These are phyloP conservation scores for Parus major DNA, from an alignment of 2,113 vertebrate species.

Conservation along the genomic window DNA sequence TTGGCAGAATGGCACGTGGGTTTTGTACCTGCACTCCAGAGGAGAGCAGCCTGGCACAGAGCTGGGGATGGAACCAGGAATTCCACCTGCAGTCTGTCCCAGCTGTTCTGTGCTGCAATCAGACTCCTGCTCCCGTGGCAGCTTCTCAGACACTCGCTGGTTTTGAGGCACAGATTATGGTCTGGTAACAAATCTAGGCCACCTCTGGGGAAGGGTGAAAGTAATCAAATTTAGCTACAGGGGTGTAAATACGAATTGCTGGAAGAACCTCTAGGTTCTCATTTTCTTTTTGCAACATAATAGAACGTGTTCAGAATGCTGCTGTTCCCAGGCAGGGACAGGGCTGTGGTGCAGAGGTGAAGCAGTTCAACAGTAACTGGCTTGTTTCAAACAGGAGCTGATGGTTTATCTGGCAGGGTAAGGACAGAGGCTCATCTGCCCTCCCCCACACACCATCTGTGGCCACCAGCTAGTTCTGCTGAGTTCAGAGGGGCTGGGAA, in stretches of 20 bases:
- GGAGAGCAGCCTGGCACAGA: not conserved
- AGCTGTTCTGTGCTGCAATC: not conserved
- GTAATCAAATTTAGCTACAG: not conserved
- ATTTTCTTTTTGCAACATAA: not conserved
- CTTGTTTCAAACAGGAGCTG: not conserved
- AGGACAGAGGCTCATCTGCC: not conserved
- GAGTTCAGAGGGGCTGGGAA: not conserved
- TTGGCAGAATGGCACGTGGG: rapidly evolving
- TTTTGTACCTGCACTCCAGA: not conserved
- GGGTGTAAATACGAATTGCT: not conserved
- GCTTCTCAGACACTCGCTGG: not conserved
- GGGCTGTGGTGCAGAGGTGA: not conserved
- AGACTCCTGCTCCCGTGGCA: rapidly evolving
- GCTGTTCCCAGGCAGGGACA: not conserved
- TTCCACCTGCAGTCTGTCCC: not conserved
- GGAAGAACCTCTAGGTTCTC: not conserved
- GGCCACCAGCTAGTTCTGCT: not conserved
- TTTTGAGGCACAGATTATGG: not conserved
- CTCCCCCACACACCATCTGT: not conserved
- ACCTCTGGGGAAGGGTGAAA: not conserved
- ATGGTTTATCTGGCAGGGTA: not conserved
- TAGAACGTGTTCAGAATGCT: not conserved
- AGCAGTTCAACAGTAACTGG: not conserved
- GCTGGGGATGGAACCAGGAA: not conserved
- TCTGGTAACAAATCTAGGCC: not conserved